Conservation (phyloP, 2,797 vertebrate species). For the Melanotaenia pygmaea region DNA sequence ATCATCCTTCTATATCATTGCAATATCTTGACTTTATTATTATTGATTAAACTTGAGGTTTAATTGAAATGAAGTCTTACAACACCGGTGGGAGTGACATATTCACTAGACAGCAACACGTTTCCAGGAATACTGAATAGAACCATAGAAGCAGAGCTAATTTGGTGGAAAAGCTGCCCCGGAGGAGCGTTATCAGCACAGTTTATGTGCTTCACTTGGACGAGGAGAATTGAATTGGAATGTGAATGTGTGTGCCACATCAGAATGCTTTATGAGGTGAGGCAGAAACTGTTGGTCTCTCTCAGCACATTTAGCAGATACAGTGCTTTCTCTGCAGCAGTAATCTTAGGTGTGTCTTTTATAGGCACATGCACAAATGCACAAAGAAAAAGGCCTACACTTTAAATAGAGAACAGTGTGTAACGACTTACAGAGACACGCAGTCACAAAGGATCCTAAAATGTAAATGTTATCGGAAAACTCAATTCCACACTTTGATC, state of each 20-base stretch:
- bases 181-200: conserved; percentile 35
- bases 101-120: not conserved
- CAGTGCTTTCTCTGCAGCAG: conserved; percentile 24
- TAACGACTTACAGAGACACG: not conserved
- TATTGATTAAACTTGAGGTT: not conserved
- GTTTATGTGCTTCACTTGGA: conserved; percentile 43
- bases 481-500: not conserved
- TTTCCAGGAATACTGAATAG: conserved; percentile 7
- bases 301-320: conserved; percentile 39
- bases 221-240: conserved; percentile 6
- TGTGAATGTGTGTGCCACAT: conserved; percentile 20
- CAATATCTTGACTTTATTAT: not conserved
- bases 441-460: not conserved
- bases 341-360: conserved; percentile 4
- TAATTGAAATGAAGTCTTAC: not conserved
- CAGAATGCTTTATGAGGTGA: conserved; percentile 46
- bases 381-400: not conserved
- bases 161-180: conserved; percentile 16
- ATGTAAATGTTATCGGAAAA: not conserved
- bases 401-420: not conserved
- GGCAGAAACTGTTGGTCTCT: conserved; percentile 28
- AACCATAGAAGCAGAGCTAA: not conserved
- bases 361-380: not conserved
- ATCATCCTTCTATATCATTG: not conserved
- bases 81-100: not conserved